Percentiles rank a stretch among this genome's conserved stretches.
These are phyloP conservation scores for Streptopelia turtur DNA, from an alignment of 2,797 vertebrate species.

Conservation along the genomic window DNA sequence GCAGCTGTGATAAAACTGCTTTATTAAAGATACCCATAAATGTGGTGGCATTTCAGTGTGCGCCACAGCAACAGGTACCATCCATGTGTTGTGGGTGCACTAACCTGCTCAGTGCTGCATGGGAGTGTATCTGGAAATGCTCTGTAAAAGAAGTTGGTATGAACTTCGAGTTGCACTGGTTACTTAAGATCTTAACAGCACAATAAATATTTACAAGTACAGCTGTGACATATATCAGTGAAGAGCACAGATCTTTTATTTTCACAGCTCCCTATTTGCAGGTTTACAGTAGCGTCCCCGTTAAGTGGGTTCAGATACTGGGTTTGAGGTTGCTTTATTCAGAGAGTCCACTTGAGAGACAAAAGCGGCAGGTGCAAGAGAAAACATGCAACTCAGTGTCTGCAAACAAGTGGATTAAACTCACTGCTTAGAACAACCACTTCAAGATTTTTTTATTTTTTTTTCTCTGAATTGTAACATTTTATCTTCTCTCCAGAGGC, in stretches of 20 bases:
- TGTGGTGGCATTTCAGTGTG: accelerated
- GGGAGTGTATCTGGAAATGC: background rate
- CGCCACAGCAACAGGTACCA: accelerated
- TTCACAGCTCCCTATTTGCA: background rate
- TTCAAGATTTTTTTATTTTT: background rate
- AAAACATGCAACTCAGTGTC: background rate
- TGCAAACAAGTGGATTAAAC: background rate
- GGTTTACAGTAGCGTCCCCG: background rate
- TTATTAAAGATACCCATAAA: background rate
- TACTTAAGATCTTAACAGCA: background rate
- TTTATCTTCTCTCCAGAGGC: background rate
- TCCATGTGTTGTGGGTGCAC: accelerated
- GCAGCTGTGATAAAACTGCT: background rate
- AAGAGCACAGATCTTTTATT: background rate
- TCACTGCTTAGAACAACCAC: background rate
- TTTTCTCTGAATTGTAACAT: background rate
- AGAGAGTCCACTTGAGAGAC: background rate
- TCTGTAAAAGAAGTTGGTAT: background rate
- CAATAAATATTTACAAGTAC: background rate
- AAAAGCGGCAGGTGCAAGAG: background rate
- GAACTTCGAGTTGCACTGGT: accelerated
- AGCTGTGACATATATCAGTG: background rate
- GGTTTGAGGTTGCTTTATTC: background rate
- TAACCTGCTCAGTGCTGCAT: accelerated
- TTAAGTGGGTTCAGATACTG: background rate